Percentiles rank a stretch among this genome's conserved stretches.
Evolutionary conservation across 1,140 invertebrate genomes (phyloP).

Genomic region (Pseudomyrmex flavicornis): DNA sequence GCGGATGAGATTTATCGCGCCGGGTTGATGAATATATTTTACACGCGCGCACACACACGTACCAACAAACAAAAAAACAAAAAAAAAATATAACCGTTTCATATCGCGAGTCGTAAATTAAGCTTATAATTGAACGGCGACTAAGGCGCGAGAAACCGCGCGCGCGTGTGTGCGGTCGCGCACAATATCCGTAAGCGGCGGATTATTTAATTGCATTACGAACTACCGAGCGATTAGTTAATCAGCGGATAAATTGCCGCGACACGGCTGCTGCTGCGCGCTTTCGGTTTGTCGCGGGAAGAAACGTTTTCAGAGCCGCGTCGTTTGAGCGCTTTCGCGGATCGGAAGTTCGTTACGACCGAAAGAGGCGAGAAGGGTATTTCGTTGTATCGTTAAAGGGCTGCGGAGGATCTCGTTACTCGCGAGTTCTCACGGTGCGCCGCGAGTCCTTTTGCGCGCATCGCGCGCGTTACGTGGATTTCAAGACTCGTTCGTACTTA

Average conservation of each 20-base stretch:
- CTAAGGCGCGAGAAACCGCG: neutral
- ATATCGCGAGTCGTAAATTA: neutral
- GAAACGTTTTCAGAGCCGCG: neutral
- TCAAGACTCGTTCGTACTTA: constrained; percentile 21
- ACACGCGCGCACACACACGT: too few species aligned
- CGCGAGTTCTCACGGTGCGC: neutral
- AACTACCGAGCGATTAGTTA: constrained; percentile 8
- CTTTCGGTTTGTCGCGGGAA: neutral
- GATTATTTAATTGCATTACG: constrained; percentile 26
- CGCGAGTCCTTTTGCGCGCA: constrained; percentile 26
- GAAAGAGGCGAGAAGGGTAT: neutral
- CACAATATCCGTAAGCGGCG: too few species aligned
- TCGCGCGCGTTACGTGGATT: constrained; percentile 31
- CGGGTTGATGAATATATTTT: neutral
- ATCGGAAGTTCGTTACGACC: constrained; percentile 39
- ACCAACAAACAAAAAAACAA: neutral
- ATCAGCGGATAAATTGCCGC: constrained; percentile 12
- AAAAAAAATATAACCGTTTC: neutral
- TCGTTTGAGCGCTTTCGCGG: neutral
- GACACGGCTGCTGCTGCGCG: neutral
- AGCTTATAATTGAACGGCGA: neutral
- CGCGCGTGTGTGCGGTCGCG: neutral
- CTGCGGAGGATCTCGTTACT: constrained; percentile 14
- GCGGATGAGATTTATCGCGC: neutral
- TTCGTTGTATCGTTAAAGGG: neutral